phyloP scores from a whole-genome alignment of 1,140 invertebrate species.

The Uloborus diversus region DNA sequence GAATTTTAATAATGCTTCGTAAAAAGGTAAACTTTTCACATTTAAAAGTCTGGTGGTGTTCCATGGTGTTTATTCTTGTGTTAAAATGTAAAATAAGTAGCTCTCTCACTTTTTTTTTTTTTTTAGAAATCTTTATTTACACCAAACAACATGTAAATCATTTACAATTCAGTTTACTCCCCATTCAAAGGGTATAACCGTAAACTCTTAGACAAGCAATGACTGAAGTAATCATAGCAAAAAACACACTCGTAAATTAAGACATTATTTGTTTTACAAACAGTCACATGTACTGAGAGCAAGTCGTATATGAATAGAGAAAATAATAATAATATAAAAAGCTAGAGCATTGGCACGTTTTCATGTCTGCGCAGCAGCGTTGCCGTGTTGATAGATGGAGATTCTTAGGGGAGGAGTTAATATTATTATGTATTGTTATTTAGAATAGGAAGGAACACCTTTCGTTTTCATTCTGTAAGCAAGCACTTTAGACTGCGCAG shows the following conservation, averaged over 20 bases:
- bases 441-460: too few species aligned
- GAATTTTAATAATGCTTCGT: too few species aligned
- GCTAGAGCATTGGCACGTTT: slow-evolving; percentile 55
- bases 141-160: slow-evolving; percentile 50
- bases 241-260: slow-evolving; percentile 44
- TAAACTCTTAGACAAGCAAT: neutral
- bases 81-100: too few species aligned
- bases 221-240: slow-evolving; percentile 35
- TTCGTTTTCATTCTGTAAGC: too few species aligned
- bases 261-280: slow-evolving; percentile 33
- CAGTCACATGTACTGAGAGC: neutral
- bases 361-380: slow-evolving; percentile 34
- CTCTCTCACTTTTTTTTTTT: too few species aligned
- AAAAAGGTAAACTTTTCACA: too few species aligned
- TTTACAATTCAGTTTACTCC: slow-evolving; percentile 47
- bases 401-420: too few species aligned
- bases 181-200: slow-evolving; percentile 10
- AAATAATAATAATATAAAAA: slow-evolving; percentile 47
- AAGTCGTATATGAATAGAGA: neutral
- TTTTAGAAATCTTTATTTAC: slow-evolving; percentile 56
- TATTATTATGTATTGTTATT: too few species aligned
- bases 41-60: too few species aligned
- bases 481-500: too few species aligned
- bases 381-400: too few species aligned
- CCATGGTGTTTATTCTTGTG: too few species aligned